These are phyloP conservation scores for Invenusta paracnida DNA, from an alignment of 2,888 invertebrate genomes.

Conservation along the genomic window DNA sequence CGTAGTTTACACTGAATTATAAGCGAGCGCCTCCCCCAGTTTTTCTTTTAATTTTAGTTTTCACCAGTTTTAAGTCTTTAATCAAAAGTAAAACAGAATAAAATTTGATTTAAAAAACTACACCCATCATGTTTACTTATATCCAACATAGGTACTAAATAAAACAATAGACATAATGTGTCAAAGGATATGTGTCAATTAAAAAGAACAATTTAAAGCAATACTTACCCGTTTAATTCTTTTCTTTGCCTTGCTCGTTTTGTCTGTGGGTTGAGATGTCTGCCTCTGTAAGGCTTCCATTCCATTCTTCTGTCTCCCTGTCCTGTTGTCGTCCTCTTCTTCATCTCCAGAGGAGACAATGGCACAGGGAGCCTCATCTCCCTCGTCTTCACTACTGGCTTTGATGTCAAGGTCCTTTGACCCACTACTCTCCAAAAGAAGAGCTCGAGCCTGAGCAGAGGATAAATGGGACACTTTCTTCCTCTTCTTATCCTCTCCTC, in stretches of 20 bases:
- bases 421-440: not conserved
- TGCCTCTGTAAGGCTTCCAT: not conserved
- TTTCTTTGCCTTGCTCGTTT: not conserved
- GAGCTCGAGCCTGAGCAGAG: not conserved
- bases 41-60: no score
- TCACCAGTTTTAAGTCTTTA: no score
- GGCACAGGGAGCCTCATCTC: not conserved
- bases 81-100: not conserved
- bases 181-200: no score
- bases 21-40: no score
- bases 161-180: no score
- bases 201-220: no score
- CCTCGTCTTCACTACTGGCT: not conserved
- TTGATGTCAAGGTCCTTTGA: not conserved
- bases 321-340: not conserved
- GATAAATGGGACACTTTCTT: not conserved
- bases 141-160: no score
- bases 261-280: not conserved
- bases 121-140: no score
- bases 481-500: not conserved
- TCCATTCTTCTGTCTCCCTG: not conserved
- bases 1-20: no score
- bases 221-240: not conserved
- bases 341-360: not conserved
- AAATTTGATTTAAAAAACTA: not conserved